Base-by-base conservation (phyloP, 2,888 invertebrate genomes). In the Cerastis rubricosa region DNA sequence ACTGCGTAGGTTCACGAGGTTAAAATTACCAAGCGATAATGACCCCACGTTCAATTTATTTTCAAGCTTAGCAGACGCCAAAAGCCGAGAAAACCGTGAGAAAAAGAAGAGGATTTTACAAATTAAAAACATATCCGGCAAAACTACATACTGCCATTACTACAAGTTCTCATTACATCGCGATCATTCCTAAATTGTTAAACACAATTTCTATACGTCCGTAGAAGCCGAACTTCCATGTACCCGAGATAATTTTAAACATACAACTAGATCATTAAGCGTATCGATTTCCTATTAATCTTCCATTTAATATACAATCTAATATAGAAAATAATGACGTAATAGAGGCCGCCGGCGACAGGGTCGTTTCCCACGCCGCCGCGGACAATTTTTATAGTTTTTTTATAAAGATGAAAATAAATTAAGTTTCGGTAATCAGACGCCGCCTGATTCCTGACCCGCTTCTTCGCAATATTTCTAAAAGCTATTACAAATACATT, bases 401-500 rank as follows among this genome's bases (percentile, higher is more conserved):
- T 93, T 95, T 95, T 94, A 92, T 93, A 90, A 90, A 93, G 90
- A 93, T 92, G 92, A 96, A 96, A 96, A 96, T 96, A 96, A 96
- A 96, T 96, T 96, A 96, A 96, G 94, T 96, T 96, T 96, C 88
- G 94, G 95, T 96, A 94, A 96, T 96, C 95, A 96, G 96, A 94
- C 94, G 93, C 93, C 94, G 94, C 90, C 91, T 93, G 93, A 94
- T 92, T 94, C 91, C 94, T 95, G 94, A 92, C 94, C 95, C 94
- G 95, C 92, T 95, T 93, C 96, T 94, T 96, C 91, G 96, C 96
- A 95, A 96, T 96, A 96, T 96, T 94, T 96, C 96, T 96, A 96
- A 95, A 96, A 96, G 96, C 96, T 96, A 96, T 96, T 96, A 96
- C 96, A 96, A 96, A 96, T 96, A 96, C 96, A 96, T 96, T 96